Evolutionary conservation across 64 coral and sea anemone species (phyloP), one percentile per base, ranked within the genome.

Genomic region (Montipora efflorescens): DNA sequence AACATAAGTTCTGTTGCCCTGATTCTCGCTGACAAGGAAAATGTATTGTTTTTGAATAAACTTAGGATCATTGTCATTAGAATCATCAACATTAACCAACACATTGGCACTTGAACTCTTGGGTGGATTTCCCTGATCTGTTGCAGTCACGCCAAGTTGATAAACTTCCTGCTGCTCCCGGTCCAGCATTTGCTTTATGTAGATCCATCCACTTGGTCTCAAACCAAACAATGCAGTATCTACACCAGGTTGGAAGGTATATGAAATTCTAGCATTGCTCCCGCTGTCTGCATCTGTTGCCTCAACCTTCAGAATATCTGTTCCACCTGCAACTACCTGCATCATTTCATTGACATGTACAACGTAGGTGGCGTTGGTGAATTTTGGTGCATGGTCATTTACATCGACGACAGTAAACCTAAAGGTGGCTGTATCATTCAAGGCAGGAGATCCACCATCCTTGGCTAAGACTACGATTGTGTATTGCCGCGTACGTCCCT

Each of bases 371-470:
- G 95, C 80, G 12, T 99, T 96, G 11, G 68, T 4, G 36, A 99
- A 96, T 20, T 90, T 87, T 59, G 98, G 98, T 47, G 89, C n/a
- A 77, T 99, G 90, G 48, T 99, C 98, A 92, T 99, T 99, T 5
- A 96, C 89, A 87, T 99, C 98, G 64, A 99, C 90, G 62, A 99
- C 92, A 68, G 82, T 89, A 9, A 99, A 16, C 55, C 79, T 87
- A 67, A 99, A 73, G 45, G 74, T 64, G 13, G 92, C 89, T 47
- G 91, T 93, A 20, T 92, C 43, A 64, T 75, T 91, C 43, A 75
- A 62, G 1, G 91, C 58, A 7, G 97, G 97, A 13, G 70, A 70
- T 4, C 98, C 98, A 22, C 86, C 79, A 87, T 99, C 98, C 76
- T 92, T 55, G 43, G 98, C 98, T 50, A 91, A 80, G 16, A 99